phyloP scores from a whole-genome alignment of 1,140 invertebrate genomes.

The Ceratina japonica region DNA sequence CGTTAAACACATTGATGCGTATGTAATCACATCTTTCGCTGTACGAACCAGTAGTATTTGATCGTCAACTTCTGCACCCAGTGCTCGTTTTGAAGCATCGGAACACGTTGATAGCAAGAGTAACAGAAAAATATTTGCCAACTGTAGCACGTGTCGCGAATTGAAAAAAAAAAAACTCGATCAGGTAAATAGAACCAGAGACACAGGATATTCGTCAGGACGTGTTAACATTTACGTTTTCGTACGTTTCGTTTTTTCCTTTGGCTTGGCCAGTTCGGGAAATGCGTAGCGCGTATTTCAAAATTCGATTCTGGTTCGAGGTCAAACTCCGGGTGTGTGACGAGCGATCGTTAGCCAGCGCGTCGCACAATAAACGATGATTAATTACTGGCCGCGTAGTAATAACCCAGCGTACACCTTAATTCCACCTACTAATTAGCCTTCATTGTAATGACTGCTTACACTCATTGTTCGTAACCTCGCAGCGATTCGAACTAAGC shows the following conservation, averaged over 20 bases:
- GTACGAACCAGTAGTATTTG: conserved; percentile 7
- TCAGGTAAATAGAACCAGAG: conserved; percentile 6
- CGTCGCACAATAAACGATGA: conserved; percentile 27
- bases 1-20: conserved; percentile 5
- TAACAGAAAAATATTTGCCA: conserved; percentile 41
- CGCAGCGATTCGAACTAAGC: conserved; percentile 8
- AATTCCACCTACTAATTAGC: conserved; percentile 35
- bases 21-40: neutral
- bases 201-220: conserved; percentile 3
- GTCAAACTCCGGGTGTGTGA: neutral
- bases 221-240: conserved; percentile 30
- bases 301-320: conserved; percentile 12
- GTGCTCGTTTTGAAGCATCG: conserved; percentile 1
- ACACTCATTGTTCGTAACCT: conserved; percentile 21
- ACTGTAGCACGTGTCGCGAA: conserved; percentile 30
- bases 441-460: conserved; percentile 15
- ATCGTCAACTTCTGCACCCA: conserved; percentile 35
- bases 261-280: too few species aligned
- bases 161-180: neutral
- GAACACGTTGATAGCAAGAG: neutral
- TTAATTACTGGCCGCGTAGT: conserved; percentile 33
- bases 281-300: too few species aligned
- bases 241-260: neutral
- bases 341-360: conserved; percentile 1
- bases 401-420: conserved; percentile 15